Evolutionary conservation across 64 coral and sea anemone species (phyloP).

Genomic region (Exaiptasia diaphana): DNA sequence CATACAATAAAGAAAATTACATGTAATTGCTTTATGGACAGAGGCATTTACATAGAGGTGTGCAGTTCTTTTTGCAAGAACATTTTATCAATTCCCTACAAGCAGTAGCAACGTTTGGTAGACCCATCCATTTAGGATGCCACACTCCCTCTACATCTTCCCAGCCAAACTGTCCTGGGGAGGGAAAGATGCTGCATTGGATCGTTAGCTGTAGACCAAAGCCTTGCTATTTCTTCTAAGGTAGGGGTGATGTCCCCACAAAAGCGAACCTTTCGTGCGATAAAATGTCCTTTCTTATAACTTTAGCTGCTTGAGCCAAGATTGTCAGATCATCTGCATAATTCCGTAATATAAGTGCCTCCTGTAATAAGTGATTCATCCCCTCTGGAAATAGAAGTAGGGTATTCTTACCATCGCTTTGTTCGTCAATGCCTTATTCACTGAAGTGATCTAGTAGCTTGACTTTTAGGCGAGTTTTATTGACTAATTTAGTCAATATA

Average conservation of each 20-base stretch:
- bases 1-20: neutral
- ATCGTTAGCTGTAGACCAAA: too few relatives aligned
- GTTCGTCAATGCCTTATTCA: constrained; percentile 26
- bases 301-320: constrained; percentile 31
- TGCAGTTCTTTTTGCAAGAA: neutral
- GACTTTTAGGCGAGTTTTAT: constrained; percentile 39
- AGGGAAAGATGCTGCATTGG: too few relatives aligned
- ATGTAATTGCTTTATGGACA: neutral
- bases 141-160: neutral
- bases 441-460: too few relatives aligned
- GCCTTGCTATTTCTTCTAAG: too few relatives aligned
- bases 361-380: constrained; percentile 2
- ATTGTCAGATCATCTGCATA: neutral
- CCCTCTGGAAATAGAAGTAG: constrained; percentile 1
- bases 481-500: neutral
- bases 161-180: constrained; percentile 35
- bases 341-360: neutral
- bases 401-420: constrained; percentile 42
- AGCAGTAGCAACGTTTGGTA: neutral
- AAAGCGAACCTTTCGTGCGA: constrained; percentile 38
- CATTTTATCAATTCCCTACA: constrained; percentile 42
- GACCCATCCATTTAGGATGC: constrained; percentile 31
- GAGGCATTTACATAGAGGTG: neutral
- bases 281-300: constrained; percentile 51
- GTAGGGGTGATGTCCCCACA: too few relatives aligned